Percentiles rank a stretch among this genome's conserved stretches.
Conservation (phyloP, 2,113 vertebrate species). For the Rhynchopsitta pachyrhyncha region DNA sequence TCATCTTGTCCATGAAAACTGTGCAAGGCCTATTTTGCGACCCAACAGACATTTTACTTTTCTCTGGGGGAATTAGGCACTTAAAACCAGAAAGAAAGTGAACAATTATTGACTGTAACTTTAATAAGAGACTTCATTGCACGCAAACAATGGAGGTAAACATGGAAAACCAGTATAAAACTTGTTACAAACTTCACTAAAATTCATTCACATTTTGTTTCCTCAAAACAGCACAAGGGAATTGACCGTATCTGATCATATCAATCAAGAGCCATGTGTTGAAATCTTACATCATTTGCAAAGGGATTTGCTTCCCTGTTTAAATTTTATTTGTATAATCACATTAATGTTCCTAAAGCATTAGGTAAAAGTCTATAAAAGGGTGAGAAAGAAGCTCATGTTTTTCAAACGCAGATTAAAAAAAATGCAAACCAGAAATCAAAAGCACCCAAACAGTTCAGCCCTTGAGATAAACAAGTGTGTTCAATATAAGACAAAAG, state of each 20-base stretch:
- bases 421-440: slow-evolving; percentile 42
- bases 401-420: slow-evolving; percentile 8
- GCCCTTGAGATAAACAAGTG: slow-evolving; percentile 62
- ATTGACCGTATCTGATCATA: neutral
- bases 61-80: neutral
- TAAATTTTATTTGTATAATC: neutral
- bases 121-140: neutral
- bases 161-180: neutral
- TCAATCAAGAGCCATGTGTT: neutral
- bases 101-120: neutral
- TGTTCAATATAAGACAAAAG: slow-evolving; percentile 44
- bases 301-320: neutral
- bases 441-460: slow-evolving; percentile 50
- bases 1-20: neutral
- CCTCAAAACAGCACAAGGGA: neutral
- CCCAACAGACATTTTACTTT: neutral
- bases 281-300: neutral
- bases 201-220: neutral
- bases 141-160: neutral
- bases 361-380: neutral
- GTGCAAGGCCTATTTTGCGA: rapidly evolving
- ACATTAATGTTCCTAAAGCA: neutral
- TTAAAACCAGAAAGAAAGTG: neutral
- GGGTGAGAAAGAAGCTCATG: neutral
- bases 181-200: neutral